Evolutionary conservation across 2,888 invertebrate species (phyloP).

Genomic region (Magallana nippona): DNA sequence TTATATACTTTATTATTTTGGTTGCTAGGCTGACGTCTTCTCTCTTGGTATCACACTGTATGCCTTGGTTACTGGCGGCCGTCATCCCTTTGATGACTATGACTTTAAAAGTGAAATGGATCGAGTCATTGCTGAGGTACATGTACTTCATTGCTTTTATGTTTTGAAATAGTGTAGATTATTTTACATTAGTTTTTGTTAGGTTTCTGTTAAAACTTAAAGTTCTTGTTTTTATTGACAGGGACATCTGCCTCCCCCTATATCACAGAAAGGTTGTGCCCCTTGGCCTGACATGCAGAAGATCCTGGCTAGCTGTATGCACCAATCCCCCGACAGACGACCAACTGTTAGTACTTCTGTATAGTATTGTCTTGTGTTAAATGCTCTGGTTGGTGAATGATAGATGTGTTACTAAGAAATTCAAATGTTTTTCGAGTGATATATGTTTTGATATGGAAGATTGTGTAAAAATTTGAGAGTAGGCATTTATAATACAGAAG

Average conservation of each 20-base stretch:
- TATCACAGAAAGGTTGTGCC: conserved; percentile 61
- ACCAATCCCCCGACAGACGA: conserved; percentile 69
- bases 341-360: conserved; percentile 66
- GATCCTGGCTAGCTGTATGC: conserved; percentile 69
- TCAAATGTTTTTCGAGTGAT: too few species aligned
- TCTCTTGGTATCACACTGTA: conserved; percentile 76
- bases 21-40: conserved; percentile 74
- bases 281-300: conserved; percentile 76
- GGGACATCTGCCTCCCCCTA: conserved; percentile 65
- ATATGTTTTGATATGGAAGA: too few species aligned
- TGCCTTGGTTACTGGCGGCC: conserved; percentile 71
- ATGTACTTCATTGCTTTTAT: too few species aligned
- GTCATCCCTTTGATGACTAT: conserved; percentile 74
- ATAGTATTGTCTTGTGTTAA: too few species aligned
- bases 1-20: too few species aligned
- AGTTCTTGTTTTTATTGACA: conserved; percentile 45
- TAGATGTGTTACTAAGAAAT: too few species aligned
- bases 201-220: too few species aligned
- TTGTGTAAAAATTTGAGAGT: too few species aligned
- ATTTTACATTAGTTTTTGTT: too few species aligned
- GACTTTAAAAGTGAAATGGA: conserved; percentile 74
- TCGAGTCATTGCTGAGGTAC: conserved; percentile 73
- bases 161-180: too few species aligned
- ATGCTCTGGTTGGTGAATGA: too few species aligned
- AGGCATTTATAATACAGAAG: too few species aligned